Conservation (phyloP, 2,888 invertebrate genomes). For the Thereva unica region DNA sequence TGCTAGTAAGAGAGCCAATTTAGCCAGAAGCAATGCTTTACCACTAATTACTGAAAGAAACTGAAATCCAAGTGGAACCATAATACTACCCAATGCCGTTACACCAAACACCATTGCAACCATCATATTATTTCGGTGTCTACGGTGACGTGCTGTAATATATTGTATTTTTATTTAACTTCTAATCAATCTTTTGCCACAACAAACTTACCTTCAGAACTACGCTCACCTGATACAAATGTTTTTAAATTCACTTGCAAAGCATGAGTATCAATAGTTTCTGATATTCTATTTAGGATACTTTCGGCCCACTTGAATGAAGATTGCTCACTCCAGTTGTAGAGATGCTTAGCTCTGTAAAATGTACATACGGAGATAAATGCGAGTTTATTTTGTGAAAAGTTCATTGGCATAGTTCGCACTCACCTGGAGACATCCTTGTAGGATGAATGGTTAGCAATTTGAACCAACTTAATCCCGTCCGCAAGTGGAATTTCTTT, state of each 20-base stretch:
- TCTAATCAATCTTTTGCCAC: not conserved
- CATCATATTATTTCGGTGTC: conserved; percentile 70
- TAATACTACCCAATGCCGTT: conserved; percentile 73
- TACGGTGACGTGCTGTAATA: conserved; percentile 58
- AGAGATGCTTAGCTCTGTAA: not conserved
- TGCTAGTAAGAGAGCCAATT: conserved; percentile 78
- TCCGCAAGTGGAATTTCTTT: conserved; percentile 67
- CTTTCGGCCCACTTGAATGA: not conserved
- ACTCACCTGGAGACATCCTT: conserved; percentile 14
- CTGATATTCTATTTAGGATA: not conserved
- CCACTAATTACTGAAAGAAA: conserved; percentile 81
- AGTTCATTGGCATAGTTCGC: not conserved
- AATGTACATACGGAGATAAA: too few relatives aligned
- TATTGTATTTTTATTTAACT: not conserved
- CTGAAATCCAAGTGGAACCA: conserved; percentile 83
- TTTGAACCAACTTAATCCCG: conserved; percentile 63
- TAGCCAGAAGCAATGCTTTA: conserved; percentile 77
- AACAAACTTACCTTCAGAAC: not conserved
- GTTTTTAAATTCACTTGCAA: too few relatives aligned
- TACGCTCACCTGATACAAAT: too few relatives aligned
- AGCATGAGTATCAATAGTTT: too few relatives aligned
- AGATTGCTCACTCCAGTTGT: not conserved
- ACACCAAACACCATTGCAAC: conserved; percentile 80
- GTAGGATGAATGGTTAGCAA: conserved; percentile 10
- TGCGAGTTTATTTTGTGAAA: not conserved